Percentiles rank a stretch among this genome's conserved stretches.
phyloP scores from a whole-genome alignment of 2,113 vertebrate genomes.

The Willisornis vidua region DNA sequence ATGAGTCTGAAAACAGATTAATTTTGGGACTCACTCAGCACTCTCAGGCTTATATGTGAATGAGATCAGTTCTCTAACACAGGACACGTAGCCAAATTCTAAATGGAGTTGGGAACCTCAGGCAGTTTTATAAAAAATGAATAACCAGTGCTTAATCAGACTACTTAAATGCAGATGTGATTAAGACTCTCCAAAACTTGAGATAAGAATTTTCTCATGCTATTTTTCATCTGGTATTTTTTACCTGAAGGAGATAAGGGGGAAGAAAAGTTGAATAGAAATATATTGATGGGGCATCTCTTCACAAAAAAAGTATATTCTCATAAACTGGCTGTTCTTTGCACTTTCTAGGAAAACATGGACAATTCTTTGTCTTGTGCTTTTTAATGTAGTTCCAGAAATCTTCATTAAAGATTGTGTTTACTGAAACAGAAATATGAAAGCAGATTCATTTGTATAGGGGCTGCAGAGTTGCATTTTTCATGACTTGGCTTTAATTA shows the following conservation, averaged over 20 bases:
- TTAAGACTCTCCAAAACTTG: background rate
- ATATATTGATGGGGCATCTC: rapidly evolving
- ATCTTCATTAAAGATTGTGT: background rate
- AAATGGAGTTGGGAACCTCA: background rate
- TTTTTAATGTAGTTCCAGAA: background rate
- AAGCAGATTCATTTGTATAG: background rate
- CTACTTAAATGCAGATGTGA: background rate
- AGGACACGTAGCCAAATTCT: background rate
- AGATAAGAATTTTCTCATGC: background rate
- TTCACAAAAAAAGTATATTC: background rate
- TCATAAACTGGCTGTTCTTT: background rate
- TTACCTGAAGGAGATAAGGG: background rate
- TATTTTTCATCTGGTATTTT: background rate
- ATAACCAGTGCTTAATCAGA: background rate
- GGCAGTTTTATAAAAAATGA: background rate
- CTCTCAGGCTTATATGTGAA: background rate
- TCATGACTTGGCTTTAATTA: background rate
- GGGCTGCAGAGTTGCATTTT: background rate
- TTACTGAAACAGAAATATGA: background rate
- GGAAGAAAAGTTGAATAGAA: background rate
- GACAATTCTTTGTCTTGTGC: background rate
- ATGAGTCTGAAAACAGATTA: background rate
- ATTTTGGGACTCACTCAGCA: background rate
- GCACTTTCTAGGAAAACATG: background rate
- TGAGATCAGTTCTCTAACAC: background rate